Conservation (phyloP, 1,140 invertebrate genomes). For the Solenopsis invicta region DNA sequence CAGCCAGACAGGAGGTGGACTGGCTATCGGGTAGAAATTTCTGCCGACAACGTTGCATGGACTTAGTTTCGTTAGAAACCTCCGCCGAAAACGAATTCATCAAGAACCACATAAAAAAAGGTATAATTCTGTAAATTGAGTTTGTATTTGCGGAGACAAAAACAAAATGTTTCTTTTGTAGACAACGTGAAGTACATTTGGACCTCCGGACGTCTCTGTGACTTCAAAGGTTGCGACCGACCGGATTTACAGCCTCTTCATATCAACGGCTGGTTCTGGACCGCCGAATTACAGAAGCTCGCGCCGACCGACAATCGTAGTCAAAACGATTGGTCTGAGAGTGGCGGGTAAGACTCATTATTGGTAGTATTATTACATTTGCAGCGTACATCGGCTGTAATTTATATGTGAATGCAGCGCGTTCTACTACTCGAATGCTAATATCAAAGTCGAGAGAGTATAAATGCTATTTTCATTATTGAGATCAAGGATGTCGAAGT, state of each 20-base stretch:
- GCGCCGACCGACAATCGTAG: slow-evolving; percentile 91
- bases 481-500: slow-evolving; percentile 40
- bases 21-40: slow-evolving; percentile 94
- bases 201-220: slow-evolving; percentile 94
- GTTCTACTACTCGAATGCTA: neutral
- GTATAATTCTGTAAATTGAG: slow-evolving; percentile 84
- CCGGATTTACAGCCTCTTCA: slow-evolving; percentile 92
- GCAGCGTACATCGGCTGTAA: neutral
- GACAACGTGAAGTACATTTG: slow-evolving; percentile 93
- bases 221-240: slow-evolving; percentile 94
- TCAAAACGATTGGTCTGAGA: slow-evolving; percentile 94
- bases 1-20: slow-evolving; percentile 91
- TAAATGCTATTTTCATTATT: neutral
- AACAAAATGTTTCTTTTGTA: slow-evolving; percentile 66
- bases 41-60: slow-evolving; percentile 95
- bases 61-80: slow-evolving; percentile 93
- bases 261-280: slow-evolving; percentile 96
- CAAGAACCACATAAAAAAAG: slow-evolving; percentile 91
- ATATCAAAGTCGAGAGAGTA: neutral
- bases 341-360: slow-evolving; percentile 88
- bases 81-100: slow-evolving; percentile 94
- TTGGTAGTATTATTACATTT: neutral
- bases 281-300: slow-evolving; percentile 92
- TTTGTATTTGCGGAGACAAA: neutral
- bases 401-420: neutral